Base-by-base conservation (phyloP, 2,888 invertebrate genomes). In the Hypselothyrea guttata region DNA sequence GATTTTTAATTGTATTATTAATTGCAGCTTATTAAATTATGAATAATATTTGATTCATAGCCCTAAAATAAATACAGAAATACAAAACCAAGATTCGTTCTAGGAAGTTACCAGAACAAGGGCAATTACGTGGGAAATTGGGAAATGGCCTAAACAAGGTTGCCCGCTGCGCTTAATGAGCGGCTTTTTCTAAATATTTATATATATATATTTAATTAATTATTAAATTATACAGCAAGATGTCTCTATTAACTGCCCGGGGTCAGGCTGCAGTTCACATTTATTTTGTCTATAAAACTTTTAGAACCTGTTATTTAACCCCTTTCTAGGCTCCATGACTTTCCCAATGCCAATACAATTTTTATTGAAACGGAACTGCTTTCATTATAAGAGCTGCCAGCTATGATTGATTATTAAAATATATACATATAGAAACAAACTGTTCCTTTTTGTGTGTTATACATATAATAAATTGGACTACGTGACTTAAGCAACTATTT, bases 1-100 rank as follows among this genome's bases (percentile, higher is more conserved):
- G 63, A 65, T 75, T 85, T 53, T 64, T 79, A 85, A 78, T 86
- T 86, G 78, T 81, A 81, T 86, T 84, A 86, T 82, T 86, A 82
- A 86, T 78, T 86, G 66, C 69, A 69, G 64, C 75, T 84, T 64
- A 84, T 82, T 82, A 68, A 84, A 82, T 86, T 86, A 82, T 84
- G 86, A 86, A 84, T 84, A 73, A 55, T 77, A 52, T 46, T 63
- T 38, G 64, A 72, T 47, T 66, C 64, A 62, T 62, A 74, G 84
- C 55, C 59, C 64, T 42, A 5, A 13, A 33, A 31, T 30, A 15
- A 16, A 12, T 15, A 52, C 13, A 16, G 34, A 48, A 33, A 9
- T 16, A 16, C 53, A 60, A 47, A 46, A 13, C n/a, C 28, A 54
- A 72, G 72, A 57, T 67, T 65, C 33, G 38, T 68, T 60, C 73